Evolutionary conservation across 2,888 invertebrate genomes (phyloP), one percentile per base, ranked within the genome.

Genomic region (Lampropteryx suffumata): DNA sequence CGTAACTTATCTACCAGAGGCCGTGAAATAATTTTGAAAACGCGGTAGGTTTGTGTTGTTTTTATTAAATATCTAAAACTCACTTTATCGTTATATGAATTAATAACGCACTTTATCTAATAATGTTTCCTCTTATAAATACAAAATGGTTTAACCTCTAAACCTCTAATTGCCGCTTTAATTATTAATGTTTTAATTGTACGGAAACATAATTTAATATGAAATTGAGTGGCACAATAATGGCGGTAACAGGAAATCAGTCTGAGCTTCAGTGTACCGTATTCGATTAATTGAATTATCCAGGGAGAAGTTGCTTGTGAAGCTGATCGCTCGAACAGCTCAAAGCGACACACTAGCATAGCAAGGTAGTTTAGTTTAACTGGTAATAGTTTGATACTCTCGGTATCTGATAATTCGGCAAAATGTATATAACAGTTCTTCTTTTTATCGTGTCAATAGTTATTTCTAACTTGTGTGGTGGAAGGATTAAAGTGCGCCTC

Each of bases 231-330:
- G 76, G 76, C 74, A 77, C 73, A 79, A 79, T 84, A 82, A 84
- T 78, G 76, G 71, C 76, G 69, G 79, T 84, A 82, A 87, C 70
- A 83, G 83, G 76, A 82, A 87, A 87, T 86, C 84, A 81, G 79
- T 80, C 70, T 78, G 68, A 71, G 76, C 73, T 71, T 56, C 72
- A 69, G 70, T 77, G 76, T 78, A 64, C 75, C 76, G 73, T 79
- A 76, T 78, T 78, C 79, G 77, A 85, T 82, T 88, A 86, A 90
- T 87, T 87, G 77, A 82, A 85, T 89, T 86, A 86, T 78, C 70
- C 72, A 69, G 62, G 65, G 71, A 71, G 81, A 80, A 76, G 71
- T 75, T 75, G 78, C 65, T 62, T 50, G 66, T 60, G 56, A 62
- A 67, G 64, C 64, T 64, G 63, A 62, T 68, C 61, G 65, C 68